Percentiles rank a stretch among this genome's conserved stretches.
phyloP scores from a whole-genome alignment of 2,888 invertebrate genomes.

The Cosmia pyralina region DNA sequence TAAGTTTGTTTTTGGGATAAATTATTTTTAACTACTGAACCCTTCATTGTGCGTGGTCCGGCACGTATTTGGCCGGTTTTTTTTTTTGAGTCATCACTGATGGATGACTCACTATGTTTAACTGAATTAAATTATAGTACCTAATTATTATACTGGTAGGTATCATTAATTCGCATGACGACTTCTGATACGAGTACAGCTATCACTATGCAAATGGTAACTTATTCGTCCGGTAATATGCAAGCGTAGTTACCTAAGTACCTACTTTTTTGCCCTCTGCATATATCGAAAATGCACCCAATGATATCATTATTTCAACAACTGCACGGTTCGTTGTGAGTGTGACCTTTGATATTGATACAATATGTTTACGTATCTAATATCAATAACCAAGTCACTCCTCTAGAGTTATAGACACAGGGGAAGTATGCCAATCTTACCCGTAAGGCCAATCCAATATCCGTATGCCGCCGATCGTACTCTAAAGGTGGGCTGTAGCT shows the following conservation, averaged over 20 bases:
- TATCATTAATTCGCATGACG: slow-evolving; percentile 2
- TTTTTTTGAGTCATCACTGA: too few relatives aligned
- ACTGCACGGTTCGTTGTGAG: slow-evolving; percentile 1
- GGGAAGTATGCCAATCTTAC: neutral
- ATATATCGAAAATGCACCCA: slow-evolving; percentile 2
- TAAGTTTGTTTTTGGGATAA: too few relatives aligned
- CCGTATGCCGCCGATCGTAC: too few relatives aligned
- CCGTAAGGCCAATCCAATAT: neutral
- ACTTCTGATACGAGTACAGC: slow-evolving; percentile 1
- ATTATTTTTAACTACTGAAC: too few relatives aligned
- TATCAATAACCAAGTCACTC: neutral
- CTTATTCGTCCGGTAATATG: slow-evolving; percentile 6
- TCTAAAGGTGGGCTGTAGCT: too few relatives aligned
- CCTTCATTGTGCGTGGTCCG: too few relatives aligned
- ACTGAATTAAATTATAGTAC: slow-evolving; percentile 7
- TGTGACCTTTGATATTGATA: slow-evolving; percentile 32
- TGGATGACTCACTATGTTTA: neutral
- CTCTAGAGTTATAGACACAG: neutral
- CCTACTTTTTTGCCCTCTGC: slow-evolving; percentile 5
- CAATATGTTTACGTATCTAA: neutral
- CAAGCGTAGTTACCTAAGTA: neutral
- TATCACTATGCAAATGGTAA: slow-evolving; percentile 9
- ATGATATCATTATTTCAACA: slow-evolving; percentile 25
- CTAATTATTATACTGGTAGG: neutral
- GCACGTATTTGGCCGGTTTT: too few relatives aligned